A percentile compares a stretch with the other conserved stretches of the same genome.
These are phyloP conservation scores for Spodoptera frugiperda DNA, from an alignment of 1,140 invertebrate species.

Conservation along the genomic window DNA sequence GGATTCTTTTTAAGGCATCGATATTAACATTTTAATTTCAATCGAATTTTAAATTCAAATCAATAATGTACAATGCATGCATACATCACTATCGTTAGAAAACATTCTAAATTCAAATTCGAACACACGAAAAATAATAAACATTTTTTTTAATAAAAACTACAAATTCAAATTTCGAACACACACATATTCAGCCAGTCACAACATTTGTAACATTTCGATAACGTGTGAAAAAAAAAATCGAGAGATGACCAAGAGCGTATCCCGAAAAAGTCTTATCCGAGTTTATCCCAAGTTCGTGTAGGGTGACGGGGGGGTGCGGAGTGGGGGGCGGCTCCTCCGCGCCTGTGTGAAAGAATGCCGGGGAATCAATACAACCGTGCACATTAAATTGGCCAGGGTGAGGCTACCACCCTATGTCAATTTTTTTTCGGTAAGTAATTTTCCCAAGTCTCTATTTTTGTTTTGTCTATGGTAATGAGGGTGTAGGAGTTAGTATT, in stretches of 20 bases:
- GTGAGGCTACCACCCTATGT: slow-evolving; percentile 55
- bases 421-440: slow-evolving; percentile 57
- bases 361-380: slow-evolving; percentile 80
- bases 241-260: slow-evolving; percentile 8
- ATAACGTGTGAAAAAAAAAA: neutral
- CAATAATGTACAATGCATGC: no score
- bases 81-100: no score
- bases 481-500: neutral
- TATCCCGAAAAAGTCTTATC: slow-evolving; percentile 72
- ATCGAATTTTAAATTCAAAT: no score
- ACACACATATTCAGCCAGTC: neutral
- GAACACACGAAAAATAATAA: no score
- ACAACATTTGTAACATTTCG: no score
- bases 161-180: neutral
- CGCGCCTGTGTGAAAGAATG: slow-evolving; percentile 85
- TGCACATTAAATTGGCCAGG: slow-evolving; percentile 79
- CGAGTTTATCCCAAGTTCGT: slow-evolving; percentile 67
- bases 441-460: slow-evolving; percentile 41
- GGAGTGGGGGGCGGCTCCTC: slow-evolving; percentile 55
- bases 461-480: slow-evolving; percentile 37
- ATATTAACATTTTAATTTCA: no score
- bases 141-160: no score
- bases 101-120: no score
- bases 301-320: slow-evolving; percentile 50
- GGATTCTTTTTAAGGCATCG: no score